A percentile compares a stretch with the other conserved stretches of the same genome.
phyloP scores from a whole-genome alignment of 2,888 invertebrate genomes.

The Andrena chrysosceles region DNA sequence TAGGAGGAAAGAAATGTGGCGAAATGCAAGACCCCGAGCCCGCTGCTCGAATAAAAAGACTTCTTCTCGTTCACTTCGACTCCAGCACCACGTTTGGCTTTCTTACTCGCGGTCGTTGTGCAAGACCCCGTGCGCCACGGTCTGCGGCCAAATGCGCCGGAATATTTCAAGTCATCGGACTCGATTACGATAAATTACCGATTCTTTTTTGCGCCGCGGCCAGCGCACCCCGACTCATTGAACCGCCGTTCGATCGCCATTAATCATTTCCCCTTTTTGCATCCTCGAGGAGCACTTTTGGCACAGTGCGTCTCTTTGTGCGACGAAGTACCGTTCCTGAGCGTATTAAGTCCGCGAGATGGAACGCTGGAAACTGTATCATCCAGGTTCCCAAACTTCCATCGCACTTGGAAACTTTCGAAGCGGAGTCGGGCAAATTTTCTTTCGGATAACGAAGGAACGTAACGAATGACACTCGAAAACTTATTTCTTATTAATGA shows the following conservation, averaged over 20 bases:
- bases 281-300: constrained; percentile 47
- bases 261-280: constrained; percentile 62
- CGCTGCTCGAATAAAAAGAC: not conserved
- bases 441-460: not conserved
- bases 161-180: constrained; percentile 63
- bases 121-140: constrained; percentile 30
- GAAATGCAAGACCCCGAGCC: not conserved
- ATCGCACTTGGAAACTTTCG: not conserved
- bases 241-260: constrained; percentile 52
- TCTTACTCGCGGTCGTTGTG: constrained; percentile 41
- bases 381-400: not conserved
- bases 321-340: not conserved
- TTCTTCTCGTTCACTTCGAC: not conserved
- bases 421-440: not conserved
- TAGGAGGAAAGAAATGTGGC: constrained; percentile 7
- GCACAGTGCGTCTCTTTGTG: constrained; percentile 55
- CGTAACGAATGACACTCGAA: not conserved
- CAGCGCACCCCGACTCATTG: constrained; percentile 52
- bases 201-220: constrained; percentile 56
- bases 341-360: not conserved
- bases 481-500: not conserved
- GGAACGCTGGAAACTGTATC: constrained; percentile 4
- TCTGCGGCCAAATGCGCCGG: constrained; percentile 44
- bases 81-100: constrained; percentile 8
- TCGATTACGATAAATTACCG: constrained; percentile 68